Percentiles rank a stretch among this genome's conserved stretches.
phyloP scores from a whole-genome alignment of 1,140 invertebrate species.

The Trachelipus rathkii region DNA sequence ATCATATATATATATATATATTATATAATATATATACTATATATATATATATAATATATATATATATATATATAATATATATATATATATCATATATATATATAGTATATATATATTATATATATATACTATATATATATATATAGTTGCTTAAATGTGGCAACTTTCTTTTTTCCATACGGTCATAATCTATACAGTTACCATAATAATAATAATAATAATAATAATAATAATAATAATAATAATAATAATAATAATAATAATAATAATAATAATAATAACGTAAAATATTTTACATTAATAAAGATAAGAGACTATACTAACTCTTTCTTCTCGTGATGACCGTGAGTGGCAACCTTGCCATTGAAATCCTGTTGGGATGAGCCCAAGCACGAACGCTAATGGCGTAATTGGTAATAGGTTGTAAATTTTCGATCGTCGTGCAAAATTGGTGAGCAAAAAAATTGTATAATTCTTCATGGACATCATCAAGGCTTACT shows the following conservation, averaged over 20 bases:
- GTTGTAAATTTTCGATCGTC: constrained; percentile 14
- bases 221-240: no score
- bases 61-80: no score
- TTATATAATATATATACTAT: no score
- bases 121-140: no score
- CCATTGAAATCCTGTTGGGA: constrained; percentile 19
- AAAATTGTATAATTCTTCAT: neutral
- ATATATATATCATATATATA: no score
- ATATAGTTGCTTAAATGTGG: no score
- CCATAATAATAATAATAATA: no score
- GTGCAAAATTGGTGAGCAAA: constrained; percentile 24
- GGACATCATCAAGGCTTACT: neutral
- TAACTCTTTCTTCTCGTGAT: constrained; percentile 45
- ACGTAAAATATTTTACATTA: neutral
- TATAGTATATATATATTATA: no score
- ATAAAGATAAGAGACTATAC: neutral
- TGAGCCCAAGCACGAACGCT: constrained; percentile 30
- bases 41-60: no score
- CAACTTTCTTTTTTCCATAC: no score
- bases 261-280: neutral
- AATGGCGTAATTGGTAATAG: constrained; percentile 29
- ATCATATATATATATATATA: no score
- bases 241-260: neutral
- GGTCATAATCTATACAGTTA: no score
- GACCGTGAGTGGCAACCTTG: constrained; percentile 27